These are phyloP conservation scores for Pleuronectes platessa DNA, from an alignment of 2,113 vertebrate species.

Conservation along the genomic window DNA sequence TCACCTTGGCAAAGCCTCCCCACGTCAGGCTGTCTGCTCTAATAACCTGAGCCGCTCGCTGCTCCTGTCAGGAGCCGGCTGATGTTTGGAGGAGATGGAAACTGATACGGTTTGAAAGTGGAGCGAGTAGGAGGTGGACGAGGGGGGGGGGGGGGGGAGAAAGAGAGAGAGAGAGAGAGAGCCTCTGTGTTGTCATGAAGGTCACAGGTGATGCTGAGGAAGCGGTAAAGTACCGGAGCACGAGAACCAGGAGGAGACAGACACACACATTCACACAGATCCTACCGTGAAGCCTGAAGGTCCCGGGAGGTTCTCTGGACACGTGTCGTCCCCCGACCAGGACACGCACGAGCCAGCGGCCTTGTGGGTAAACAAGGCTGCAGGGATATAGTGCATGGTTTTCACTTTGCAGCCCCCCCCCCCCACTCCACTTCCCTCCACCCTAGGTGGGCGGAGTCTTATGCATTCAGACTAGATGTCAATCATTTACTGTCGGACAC, in stretches of 20 bases:
- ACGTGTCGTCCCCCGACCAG: constrained; percentile 3
- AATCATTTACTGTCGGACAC: constrained; percentile 81
- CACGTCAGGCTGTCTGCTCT: constrained; percentile 59
- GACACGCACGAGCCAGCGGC: constrained; percentile 36
- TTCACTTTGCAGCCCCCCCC: constrained; percentile 53
- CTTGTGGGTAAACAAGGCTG: constrained; percentile 70
- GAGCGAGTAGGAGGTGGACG: not conserved
- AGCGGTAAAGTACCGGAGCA: too few species aligned
- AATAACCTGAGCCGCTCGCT: constrained; percentile 36
- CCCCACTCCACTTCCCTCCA: not conserved
- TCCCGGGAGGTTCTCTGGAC: not conserved
- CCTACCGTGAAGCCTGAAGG: constrained; percentile 57
- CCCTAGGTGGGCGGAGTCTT: constrained; percentile 54
- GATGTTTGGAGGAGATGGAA: constrained; percentile 56
- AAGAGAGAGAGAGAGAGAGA: not conserved
- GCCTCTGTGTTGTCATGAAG: not conserved
- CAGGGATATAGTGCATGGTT: constrained; percentile 48
- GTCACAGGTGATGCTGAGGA: constrained; percentile 7
- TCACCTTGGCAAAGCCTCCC: constrained; percentile 20
- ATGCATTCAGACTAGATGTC: constrained; percentile 62
- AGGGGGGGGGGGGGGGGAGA: not conserved
- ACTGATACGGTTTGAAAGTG: constrained; percentile 50
- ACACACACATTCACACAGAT: not conserved
- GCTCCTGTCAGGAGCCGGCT: constrained; percentile 21
- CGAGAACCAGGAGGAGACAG: not conserved